A percentile compares a stretch with the other conserved stretches of the same genome.
These are phyloP conservation scores for Stomatorhinus ivindoensis DNA, from an alignment of 2,113 vertebrate species.

Conservation along the genomic window DNA sequence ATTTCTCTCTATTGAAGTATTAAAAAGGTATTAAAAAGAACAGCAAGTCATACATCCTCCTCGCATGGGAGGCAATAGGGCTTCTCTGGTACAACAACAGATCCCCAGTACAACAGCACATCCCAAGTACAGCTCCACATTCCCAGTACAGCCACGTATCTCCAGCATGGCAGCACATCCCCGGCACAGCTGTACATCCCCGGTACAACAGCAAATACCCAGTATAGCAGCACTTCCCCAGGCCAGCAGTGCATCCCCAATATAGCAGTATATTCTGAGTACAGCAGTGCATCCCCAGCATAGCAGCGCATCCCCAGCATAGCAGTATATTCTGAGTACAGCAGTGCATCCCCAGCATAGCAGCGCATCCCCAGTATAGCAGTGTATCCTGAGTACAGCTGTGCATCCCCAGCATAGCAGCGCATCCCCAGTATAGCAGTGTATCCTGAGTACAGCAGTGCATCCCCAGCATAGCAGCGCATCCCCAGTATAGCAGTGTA, in stretches of 20 bases:
- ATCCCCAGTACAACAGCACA: background rate
- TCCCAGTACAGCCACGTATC: background rate
- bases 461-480: background rate
- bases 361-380: background rate
- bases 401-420: background rate
- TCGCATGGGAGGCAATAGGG: background rate
- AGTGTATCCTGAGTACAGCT: too few species aligned
- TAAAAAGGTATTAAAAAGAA: background rate
- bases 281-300: too few species aligned
- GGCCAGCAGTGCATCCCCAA: background rate
- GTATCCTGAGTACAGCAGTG: too few species aligned
- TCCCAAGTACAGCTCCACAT: background rate
- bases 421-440: background rate
- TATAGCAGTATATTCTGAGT: background rate
- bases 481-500: background rate
- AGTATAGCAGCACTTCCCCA: background rate
- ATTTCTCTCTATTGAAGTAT: background rate
- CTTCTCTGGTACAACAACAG: background rate
- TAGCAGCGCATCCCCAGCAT: background rate
- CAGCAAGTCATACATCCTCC: background rate
- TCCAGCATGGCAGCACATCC: background rate
- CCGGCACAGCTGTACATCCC: background rate
- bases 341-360: rapidly evolving
- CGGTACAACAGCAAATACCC: background rate
- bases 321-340: background rate